Base-by-base conservation (phyloP, 2,797 vertebrate species). In the Xenentodon cancila region DNA sequence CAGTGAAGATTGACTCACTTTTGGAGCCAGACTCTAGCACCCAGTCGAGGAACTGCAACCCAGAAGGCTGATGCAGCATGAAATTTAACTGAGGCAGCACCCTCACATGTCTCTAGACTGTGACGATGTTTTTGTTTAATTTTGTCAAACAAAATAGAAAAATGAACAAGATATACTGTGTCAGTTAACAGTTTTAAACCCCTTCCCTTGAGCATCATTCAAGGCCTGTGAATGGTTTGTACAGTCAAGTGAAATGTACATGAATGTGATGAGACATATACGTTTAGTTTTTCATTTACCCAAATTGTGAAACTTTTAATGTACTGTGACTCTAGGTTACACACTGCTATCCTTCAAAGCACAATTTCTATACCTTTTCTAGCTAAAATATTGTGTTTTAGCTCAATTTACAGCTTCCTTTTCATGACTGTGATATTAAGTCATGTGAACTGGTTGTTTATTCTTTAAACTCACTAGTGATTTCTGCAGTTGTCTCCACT, bases 111-210 rank as follows among this genome's bases (percentile, higher is more conserved):
- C 30, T 30, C 30, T 8, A 51, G 27, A 58, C 30, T 43, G 49
- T 61, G 27, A 19, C 9, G 61, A 56, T 11, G 48, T 34, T 53
- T 67, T 58, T 52, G 15, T 27, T 30, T 42, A 73, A 3, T 59
- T 73, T 62, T 58, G 7, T 60, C 3, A 51, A 58, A 12, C 11
- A 53, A 66, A 53, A 50, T 51, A 54, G 18, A 53, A 45, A 1
- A 75, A 69, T 47, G 37, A 57, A 59, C 7, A 68, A 64, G 58
- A 74, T 63, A 37, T 56, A 59, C 67, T 25, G 27, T 82, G 43
- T 73, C 58, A 57, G 48, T 54, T 49, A 55, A 63, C n/a, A 3
- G 63, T 20, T 66, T 71, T 58, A 47, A 13, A 59, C 59, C 1
- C 6, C 42, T 64, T 61, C 34, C 22, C 18, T 71, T 12, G 50